Evolutionary conservation across 1,140 invertebrate species (phyloP).

Genomic region (Popillia japonica): DNA sequence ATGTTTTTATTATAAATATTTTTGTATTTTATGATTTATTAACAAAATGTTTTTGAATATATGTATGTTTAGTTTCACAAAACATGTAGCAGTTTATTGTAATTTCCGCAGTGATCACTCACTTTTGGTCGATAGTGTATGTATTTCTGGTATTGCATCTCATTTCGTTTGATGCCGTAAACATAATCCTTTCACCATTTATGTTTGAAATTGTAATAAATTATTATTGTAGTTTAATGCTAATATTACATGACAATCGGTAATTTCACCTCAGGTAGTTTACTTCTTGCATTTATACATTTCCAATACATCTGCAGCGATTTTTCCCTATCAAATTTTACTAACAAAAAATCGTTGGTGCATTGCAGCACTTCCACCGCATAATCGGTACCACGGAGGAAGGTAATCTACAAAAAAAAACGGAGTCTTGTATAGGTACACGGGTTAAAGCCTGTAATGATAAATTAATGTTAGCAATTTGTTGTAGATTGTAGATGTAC

Average conservation of each 20-base stretch:
- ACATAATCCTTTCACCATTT: too few relatives aligned
- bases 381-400: neutral
- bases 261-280: neutral
- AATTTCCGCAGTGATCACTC: too few relatives aligned
- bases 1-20: too few relatives aligned
- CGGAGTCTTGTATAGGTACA: neutral
- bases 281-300: neutral
- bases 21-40: too few relatives aligned
- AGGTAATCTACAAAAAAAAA: constrained; percentile 12
- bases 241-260: neutral
- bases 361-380: neutral
- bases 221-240: neutral
- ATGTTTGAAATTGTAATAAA: too few relatives aligned
- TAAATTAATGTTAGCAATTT: neutral
- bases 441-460: neutral
- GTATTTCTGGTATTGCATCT: too few relatives aligned
- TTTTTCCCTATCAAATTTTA: neutral
- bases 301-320: neutral
- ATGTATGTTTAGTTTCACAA: too few relatives aligned
- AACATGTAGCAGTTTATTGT: too few relatives aligned
- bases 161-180: too few relatives aligned
- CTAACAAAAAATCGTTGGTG: neutral
- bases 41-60: too few relatives aligned
- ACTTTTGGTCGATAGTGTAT: too few relatives aligned
- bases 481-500: neutral